Percentiles rank a stretch among this genome's conserved stretches.
phyloP scores from a whole-genome alignment of 2,113 vertebrate genomes.

The Lontra canadensis region DNA sequence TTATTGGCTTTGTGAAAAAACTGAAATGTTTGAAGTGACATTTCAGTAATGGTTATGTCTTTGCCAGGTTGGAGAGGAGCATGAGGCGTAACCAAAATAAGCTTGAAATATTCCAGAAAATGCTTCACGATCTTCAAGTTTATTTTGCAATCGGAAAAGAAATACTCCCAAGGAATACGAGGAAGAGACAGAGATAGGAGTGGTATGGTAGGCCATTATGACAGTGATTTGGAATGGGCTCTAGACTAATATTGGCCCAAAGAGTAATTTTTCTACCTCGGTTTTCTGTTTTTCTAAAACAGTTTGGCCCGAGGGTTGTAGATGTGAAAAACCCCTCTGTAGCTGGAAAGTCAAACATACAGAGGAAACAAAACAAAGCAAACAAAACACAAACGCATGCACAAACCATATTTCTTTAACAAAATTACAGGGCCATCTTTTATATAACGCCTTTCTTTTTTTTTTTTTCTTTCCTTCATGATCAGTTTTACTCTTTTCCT shows the following conservation, averaged over 20 bases:
- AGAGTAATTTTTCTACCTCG: not conserved
- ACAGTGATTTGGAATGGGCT: not conserved
- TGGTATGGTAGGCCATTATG: fast-evolving
- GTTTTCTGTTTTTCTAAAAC: not conserved
- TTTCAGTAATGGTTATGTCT: not conserved
- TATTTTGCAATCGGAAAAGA: not conserved
- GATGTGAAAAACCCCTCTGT: not conserved
- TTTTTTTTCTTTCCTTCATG: not conserved
- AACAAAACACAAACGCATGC: too few relatives aligned
- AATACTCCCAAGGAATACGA: not conserved
- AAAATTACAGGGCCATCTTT: not conserved
- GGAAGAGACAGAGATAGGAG: not conserved
- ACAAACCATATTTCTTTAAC: not conserved
- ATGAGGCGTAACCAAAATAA: not conserved
- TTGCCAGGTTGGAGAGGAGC: not conserved
- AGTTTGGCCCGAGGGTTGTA: not conserved
- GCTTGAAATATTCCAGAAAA: not conserved
- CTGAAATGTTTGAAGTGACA: not conserved
- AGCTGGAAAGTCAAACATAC: not conserved
- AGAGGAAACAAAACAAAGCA: not conserved
- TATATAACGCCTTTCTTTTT: not conserved
- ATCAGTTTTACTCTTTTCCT: not conserved
- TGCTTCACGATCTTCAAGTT: not conserved
- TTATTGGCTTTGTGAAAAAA: not conserved
- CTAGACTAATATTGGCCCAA: not conserved